These are phyloP conservation scores for Amblyjoppa fuscipennis DNA, from an alignment of 2,888 invertebrate genomes.

Conservation along the genomic window DNA sequence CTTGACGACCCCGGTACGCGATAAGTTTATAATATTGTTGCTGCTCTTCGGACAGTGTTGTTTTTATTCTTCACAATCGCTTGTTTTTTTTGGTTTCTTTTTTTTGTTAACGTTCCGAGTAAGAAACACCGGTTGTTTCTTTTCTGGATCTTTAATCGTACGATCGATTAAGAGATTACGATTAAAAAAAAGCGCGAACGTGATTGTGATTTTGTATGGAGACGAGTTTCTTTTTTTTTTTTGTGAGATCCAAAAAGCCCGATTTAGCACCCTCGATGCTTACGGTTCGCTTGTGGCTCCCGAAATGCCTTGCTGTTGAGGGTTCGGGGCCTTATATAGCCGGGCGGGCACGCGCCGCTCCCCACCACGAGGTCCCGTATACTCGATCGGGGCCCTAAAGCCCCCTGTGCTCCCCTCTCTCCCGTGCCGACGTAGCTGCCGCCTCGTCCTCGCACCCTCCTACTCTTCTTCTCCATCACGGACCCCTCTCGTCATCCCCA, in stretches of 20 bases:
- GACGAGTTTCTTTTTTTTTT: conserved; percentile 9
- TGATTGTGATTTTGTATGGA: conserved; percentile 21
- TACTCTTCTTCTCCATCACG: conserved; percentile 67
- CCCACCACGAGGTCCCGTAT: conserved; percentile 86
- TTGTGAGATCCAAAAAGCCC: conserved; percentile 45
- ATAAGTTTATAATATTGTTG: conserved; percentile 48
- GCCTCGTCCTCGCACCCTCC: conserved; percentile 73
- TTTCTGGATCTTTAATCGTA: conserved; percentile 16
- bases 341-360: conserved; percentile 88
- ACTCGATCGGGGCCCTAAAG: conserved; percentile 85
- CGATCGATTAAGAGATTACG: conserved; percentile 13
- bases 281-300: conserved; percentile 82
- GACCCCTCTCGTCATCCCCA: conserved; percentile 71
- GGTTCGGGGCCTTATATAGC: conserved; percentile 85
- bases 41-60: conserved; percentile 13
- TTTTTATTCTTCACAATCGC: conserved; percentile 43
- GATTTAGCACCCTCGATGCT: conserved; percentile 79
- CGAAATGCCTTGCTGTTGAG: conserved; percentile 84
- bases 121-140: conserved; percentile 52
- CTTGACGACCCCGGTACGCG: conserved; percentile 65
- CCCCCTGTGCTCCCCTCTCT: conserved; percentile 77
- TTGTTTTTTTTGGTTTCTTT: conserved; percentile 12
- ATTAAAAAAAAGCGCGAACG: conserved; percentile 42
- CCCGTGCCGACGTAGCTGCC: conserved; percentile 73
- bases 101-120: not conserved